Evolutionary conservation across 2,797 vertebrate genomes (phyloP).

Genomic region (Carcharodon carcharias): DNA sequence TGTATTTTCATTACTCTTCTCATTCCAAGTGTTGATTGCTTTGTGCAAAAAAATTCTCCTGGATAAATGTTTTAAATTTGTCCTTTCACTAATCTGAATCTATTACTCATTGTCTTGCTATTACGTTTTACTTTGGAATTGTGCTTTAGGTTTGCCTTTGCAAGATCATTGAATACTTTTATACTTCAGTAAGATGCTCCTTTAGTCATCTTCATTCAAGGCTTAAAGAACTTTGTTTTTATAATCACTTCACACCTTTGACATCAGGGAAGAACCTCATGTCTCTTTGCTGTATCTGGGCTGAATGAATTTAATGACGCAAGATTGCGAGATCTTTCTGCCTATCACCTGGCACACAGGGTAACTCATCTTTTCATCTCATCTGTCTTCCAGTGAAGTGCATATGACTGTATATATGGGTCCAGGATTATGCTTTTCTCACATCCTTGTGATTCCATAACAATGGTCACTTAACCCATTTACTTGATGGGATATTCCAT

Average conservation of each 20-base stretch:
- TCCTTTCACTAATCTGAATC: not conserved
- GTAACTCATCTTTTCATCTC: not conserved
- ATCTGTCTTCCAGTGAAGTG: not conserved
- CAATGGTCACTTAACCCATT: not conserved
- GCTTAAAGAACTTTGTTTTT: not conserved
- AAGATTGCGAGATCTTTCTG: not conserved
- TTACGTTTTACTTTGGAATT: not conserved
- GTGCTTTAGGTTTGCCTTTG: slow-evolving; percentile 12
- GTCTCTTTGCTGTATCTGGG: not conserved
- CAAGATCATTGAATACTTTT: not conserved
- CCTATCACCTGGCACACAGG: not conserved
- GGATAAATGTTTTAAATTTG: not conserved
- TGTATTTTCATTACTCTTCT: not conserved
- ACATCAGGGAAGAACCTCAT: not conserved
- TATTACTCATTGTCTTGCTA: not conserved
- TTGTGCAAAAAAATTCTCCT: not conserved
- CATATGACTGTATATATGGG: not conserved
- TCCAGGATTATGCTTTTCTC: not conserved
- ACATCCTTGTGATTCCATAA: not conserved
- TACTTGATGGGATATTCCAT: not conserved
- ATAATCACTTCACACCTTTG: not conserved
- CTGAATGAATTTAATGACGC: not conserved
- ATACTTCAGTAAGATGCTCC: not conserved
- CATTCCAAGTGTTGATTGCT: not conserved
- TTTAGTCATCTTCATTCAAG: not conserved